phyloP scores from a whole-genome alignment of 2,888 invertebrate genomes.

The Phytoseiulus persimilis region DNA sequence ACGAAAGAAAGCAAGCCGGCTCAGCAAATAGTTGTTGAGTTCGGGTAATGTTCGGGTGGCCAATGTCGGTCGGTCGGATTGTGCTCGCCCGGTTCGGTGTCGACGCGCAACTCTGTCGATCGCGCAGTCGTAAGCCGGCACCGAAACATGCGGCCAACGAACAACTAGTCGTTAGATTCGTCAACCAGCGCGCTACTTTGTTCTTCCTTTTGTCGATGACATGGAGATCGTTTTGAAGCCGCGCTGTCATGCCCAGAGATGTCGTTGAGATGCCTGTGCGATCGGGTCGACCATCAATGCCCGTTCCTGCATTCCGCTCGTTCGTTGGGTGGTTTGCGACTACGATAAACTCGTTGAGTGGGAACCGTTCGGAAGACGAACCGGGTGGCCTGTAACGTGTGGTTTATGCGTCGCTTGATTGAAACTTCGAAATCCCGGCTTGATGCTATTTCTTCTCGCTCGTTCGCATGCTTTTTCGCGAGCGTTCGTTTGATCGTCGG shows the following conservation, averaged over 20 bases:
- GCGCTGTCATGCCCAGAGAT: not conserved
- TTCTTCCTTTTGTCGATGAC: not conserved
- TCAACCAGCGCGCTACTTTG: not conserved
- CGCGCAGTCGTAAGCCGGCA: not conserved
- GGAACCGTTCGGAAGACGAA: not conserved
- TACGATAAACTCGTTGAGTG: not conserved
- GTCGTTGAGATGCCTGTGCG: not conserved
- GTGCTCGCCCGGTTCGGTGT: not conserved
- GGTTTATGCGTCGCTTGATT: not conserved
- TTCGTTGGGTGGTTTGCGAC: not conserved
- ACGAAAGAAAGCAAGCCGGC: not conserved
- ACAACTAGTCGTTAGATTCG: not conserved
- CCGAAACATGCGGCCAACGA: not conserved
- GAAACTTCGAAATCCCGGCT: not conserved
- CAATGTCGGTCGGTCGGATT: not conserved
- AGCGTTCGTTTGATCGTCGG: no score
- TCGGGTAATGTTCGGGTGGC: conserved; percentile 5
- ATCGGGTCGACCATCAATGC: not conserved
- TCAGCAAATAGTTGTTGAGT: not conserved
- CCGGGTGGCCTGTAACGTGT: not conserved
- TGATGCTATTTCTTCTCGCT: no score
- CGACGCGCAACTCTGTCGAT: not conserved
- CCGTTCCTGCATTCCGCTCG: not conserved
- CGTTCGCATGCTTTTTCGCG: not conserved
- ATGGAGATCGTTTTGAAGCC: not conserved